Base-by-base conservation (phyloP, 2,888 invertebrate species). In the Plemyria rubiginata region DNA sequence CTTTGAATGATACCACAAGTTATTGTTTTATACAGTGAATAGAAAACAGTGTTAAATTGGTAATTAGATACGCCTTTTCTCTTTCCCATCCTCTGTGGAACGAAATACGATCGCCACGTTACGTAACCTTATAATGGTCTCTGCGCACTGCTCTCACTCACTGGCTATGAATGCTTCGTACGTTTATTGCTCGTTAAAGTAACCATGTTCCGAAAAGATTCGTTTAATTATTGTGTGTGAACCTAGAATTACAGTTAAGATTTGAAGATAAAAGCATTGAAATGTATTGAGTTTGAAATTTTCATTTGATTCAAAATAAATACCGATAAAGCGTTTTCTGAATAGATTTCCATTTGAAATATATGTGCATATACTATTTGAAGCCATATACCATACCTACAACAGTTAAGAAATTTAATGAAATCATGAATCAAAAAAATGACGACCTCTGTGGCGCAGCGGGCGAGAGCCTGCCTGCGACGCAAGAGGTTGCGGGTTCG, bases 81-180 rank as follows among this genome's bases (percentile, higher is more conserved):
- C 58, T 65, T 65, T 64, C 68, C 66, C 65, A 65, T 64, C 67
- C 65, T 70, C 62, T 64, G 62, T 62, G 58, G 50, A 60, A 62
- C 63, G 70, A 64, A 67, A 70, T 68, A 64, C 48, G 67, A 67
- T 65, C 48, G 51, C 6, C 55, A 41, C 32, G 64, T 70, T 67
- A 67, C 56, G 60, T 67, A 68, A 70, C 62, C 57, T 61, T 51
- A 52, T 54, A 55, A 32, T 45, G 54, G 36, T 63, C 43, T 54
- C 50, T 60, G 70, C 66, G 62, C 60, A 63, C 66, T 56, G 67
- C 62, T 53, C 61, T 54, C 52, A 15, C 36, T 38, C 54, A 46
- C 32, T 22, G 22, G 48, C 43, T 53, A 64, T 13, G 29, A 52
- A 52, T 52, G 41, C 45, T 57, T n/a, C 16, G 15, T 55, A 49